phyloP scores from a whole-genome alignment of 2,888 invertebrate species.

The Phymatocera aterrima region DNA sequence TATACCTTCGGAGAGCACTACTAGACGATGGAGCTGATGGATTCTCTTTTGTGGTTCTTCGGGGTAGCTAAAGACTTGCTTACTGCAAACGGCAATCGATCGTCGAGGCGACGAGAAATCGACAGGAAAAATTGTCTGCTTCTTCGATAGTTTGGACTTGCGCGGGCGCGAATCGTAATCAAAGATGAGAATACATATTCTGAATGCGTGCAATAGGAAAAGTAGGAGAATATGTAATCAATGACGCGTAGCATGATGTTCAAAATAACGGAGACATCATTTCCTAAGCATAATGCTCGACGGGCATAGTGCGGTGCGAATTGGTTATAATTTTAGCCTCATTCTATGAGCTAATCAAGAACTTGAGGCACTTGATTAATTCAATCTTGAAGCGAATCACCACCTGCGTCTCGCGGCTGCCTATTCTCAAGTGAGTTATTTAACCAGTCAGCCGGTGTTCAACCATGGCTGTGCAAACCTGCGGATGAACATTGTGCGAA shows the following conservation, averaged over 20 bases:
- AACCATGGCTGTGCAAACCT: not conserved
- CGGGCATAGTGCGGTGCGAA: not conserved
- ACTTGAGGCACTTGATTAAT: slow-evolving; percentile 28
- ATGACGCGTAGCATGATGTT: not conserved
- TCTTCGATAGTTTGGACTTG: too few species aligned
- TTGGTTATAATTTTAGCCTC: slow-evolving; percentile 19
- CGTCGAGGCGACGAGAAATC: too few species aligned
- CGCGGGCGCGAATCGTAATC: too few species aligned
- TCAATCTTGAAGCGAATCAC: slow-evolving; percentile 24
- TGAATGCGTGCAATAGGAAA: too few species aligned
- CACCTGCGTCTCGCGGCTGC: slow-evolving; percentile 1
- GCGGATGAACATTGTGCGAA: not conserved
- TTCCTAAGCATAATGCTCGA: not conserved
- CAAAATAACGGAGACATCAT: not conserved
- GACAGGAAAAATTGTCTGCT: too few species aligned
- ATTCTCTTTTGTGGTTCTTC: not conserved
- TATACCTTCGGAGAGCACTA: not conserved
- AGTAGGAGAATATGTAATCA: not conserved
- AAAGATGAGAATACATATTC: too few species aligned
- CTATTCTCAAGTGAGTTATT: not conserved
- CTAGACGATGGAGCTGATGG: not conserved
- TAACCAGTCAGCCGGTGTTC: not conserved
- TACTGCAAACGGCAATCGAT: too few species aligned
- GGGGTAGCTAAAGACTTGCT: not conserved
- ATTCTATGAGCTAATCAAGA: not conserved